phyloP scores from a whole-genome alignment of 2,888 invertebrate genomes.

The Tanaodytes sp. region DNA sequence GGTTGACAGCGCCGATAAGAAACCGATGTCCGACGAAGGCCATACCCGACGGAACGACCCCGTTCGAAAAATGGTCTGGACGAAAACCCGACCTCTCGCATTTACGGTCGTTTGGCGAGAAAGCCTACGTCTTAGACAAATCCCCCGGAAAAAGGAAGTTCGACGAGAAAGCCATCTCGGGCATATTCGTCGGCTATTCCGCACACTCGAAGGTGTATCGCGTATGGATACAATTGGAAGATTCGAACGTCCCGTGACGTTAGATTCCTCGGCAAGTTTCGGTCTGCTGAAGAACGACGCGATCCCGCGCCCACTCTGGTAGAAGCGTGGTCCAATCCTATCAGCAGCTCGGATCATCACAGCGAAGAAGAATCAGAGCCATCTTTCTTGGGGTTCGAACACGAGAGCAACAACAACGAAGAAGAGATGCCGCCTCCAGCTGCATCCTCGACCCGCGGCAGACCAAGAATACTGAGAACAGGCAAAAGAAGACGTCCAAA shows the following conservation, averaged over 20 bases:
- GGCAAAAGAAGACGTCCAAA: too few species aligned
- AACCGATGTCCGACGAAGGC: slow-evolving; percentile 57
- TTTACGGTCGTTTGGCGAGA: background rate
- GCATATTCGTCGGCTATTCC: background rate
- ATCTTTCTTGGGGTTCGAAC: too few species aligned
- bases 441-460: too few species aligned
- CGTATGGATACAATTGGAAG: background rate
- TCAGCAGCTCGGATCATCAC: too few species aligned
- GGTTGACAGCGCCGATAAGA: slow-evolving; percentile 24
- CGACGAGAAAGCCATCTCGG: background rate
- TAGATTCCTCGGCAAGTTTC: too few species aligned
- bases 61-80: slow-evolving; percentile 38
- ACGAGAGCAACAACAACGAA: too few species aligned
- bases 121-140: background rate
- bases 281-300: too few species aligned
- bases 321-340: too few species aligned
- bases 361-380: too few species aligned
- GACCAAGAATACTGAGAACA: too few species aligned
- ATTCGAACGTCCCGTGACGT: background rate
- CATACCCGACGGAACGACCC: slow-evolving; percentile 31
- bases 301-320: too few species aligned
- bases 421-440: too few species aligned
- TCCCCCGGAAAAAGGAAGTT: background rate
- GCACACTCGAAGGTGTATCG: background rate
- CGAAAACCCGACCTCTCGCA: background rate